Evolutionary conservation across 1,140 invertebrate genomes (phyloP), one percentile per base, ranked within the genome.

Genomic region (Papilio polyxenes): DNA sequence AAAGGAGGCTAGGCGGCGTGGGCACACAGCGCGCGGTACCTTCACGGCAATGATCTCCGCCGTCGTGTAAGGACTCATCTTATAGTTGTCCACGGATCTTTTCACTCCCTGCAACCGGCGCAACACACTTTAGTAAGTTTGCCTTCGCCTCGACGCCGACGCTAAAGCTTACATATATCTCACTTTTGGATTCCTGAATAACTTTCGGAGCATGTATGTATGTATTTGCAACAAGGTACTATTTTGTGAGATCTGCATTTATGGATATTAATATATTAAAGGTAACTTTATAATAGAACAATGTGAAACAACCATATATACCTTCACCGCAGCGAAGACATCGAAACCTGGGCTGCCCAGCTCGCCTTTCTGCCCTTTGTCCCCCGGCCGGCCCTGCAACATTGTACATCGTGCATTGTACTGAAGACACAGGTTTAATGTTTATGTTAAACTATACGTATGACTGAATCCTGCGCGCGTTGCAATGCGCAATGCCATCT

Each of bases 31-130:
- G 62, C 31, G 78, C 76, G 56, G 87, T 95, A 98, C 98, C 98
- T 99, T 98, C 87, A 99, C 97, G 92, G 98, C 98, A 95, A 98
- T 98, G 95, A 98, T 98, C 96, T 98, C 98, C 85, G 98, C 98
- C 89, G 98, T 98, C 87, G 98, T 98, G 91, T 93, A 93, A 75
- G 93, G 91, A 88, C 89, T 92, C 86, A 93, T 92, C 87, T 92
- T 93, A 91, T 88, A 93, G 91, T 87, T 93, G 92, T 93, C 92
- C 95, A 99, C 98, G 86, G 98, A 98, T 95, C 98, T 96, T 96
- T 98, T 99, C 95, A 98, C 96, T 92, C 98, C 98, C 96, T 96
- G 95, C 76, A 93, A 92, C 81, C 79, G 79, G 81, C 83, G 82
- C 81, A 87, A 85, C 77, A 79, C 65, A n/a, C 51, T 49, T 76